Conservation (phyloP, 2,113 vertebrate species). For the Cepphus grylle region DNA sequence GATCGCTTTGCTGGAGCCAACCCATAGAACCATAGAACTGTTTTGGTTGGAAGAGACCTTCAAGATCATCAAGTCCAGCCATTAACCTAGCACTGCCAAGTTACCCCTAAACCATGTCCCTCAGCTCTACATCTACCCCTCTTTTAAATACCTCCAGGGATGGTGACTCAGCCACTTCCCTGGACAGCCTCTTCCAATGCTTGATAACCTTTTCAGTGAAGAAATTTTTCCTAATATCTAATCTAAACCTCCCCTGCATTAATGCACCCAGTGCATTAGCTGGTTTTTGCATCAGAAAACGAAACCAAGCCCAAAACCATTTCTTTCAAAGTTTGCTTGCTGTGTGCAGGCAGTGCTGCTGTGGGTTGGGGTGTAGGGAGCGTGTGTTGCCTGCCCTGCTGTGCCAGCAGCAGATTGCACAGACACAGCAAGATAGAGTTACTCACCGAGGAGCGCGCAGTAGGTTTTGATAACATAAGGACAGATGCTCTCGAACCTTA, state of each 20-base stretch:
- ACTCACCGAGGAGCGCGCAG: background rate
- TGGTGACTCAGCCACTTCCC: background rate
- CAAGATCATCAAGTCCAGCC: background rate
- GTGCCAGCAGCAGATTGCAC: background rate
- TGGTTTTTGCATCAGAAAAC: background rate
- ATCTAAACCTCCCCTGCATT: background rate
- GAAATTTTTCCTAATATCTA: background rate
- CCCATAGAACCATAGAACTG: background rate
- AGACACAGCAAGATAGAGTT: background rate
- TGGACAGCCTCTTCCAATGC: background rate
- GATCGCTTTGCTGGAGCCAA: background rate
- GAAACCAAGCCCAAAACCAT: background rate
- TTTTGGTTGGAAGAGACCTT: background rate
- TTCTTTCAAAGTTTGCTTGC: fast-evolving
- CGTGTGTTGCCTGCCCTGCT: background rate
- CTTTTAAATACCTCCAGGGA: background rate
- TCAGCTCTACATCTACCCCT: background rate
- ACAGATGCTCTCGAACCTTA: background rate
- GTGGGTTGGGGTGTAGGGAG: fast-evolving
- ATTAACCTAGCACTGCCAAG: background rate
- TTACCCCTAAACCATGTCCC: background rate
- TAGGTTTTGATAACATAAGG: background rate
- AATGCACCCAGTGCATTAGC: background rate
- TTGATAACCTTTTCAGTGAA: background rate
- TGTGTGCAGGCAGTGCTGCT: background rate